Evolutionary conservation across 2,797 vertebrate species (phyloP), one percentile per base, ranked within the genome.

Genomic region (Onychomys arenicola): DNA sequence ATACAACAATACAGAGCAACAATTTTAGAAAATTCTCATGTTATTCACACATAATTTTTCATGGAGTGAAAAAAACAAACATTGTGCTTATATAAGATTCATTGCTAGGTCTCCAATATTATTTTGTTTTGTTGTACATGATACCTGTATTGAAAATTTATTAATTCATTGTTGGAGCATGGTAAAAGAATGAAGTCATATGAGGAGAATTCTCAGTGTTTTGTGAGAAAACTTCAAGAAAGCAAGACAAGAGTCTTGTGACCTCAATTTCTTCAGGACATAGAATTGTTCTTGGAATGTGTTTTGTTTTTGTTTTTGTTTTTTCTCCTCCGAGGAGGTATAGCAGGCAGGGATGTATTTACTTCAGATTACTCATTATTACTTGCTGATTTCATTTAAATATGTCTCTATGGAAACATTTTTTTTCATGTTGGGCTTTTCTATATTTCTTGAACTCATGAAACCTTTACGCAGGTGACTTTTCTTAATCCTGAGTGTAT

Each of bases 261-360:
- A 57, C 4, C n/a, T 37, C 32, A n/a, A 52, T 25, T n/a, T 80
- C 9, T 25, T 25, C 10, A 80, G 34, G 29, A 81, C 21, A 21
- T 21, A 6, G 52, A 37, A 25, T 37, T 81, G 34, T 57, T 81
- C 34, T 37, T 57, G 2, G 34, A n/a, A 37, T n/a, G n/a, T n/a
- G n/a, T n/a, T n/a, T n/a, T n/a, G n/a, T n/a, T n/a, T n/a, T 23
- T 59, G 29, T 9, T 37, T 14, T 37, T 14, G 10, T 59, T 0
- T 16, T 13, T 4, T 25, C 10, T 3, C 11, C n/a, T n/a, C n/a
- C n/a, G n/a, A n/a, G n/a, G 14, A 12, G 21, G 21, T 37, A 3
- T n/a, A 76, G 34, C 10, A 57, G 55, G 14, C 5, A 37, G 11
- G 5, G 57, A 11, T 57, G 52, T 23, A 21, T 25, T 57, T n/a